Percentiles rank a stretch among this genome's conserved stretches.
These are phyloP conservation scores for Dasypolia templi DNA, from an alignment of 2,888 invertebrate species.

Conservation along the genomic window DNA sequence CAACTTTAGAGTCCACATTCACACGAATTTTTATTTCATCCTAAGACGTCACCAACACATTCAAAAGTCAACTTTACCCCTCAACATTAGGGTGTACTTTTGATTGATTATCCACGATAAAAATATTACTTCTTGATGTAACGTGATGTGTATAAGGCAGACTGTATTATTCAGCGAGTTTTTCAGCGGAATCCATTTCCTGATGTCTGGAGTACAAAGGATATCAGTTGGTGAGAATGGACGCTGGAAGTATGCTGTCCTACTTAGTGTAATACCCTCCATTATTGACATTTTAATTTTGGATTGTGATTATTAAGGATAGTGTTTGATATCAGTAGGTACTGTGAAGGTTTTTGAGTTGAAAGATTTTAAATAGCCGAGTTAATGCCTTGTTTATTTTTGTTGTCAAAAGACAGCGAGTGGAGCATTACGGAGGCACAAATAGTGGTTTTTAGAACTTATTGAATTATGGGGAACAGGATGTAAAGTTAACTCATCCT, in stretches of 20 bases:
- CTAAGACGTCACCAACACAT: not conserved
- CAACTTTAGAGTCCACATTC: not conserved
- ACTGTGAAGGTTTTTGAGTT: not conserved
- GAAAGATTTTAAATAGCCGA: not conserved
- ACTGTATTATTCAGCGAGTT: conserved; percentile 69
- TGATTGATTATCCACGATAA: conserved; percentile 5
- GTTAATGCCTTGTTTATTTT: not conserved
- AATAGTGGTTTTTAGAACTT: not conserved
- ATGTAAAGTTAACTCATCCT: too few species aligned
- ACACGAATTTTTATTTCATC: not conserved
- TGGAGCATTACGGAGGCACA: not conserved
- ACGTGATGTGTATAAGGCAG: conserved; percentile 67
- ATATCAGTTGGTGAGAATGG: conserved; percentile 39
- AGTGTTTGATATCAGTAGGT: not conserved
- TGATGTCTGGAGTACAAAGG: conserved; percentile 58
- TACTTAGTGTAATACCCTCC: conserved; percentile 9
- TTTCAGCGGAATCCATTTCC: conserved; percentile 74
- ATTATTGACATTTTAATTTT: conserved; percentile 17
- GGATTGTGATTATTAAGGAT: not conserved
- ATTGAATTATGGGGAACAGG: too few species aligned
- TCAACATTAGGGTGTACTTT: conserved; percentile 47
- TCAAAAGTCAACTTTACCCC: conserved; percentile 19
- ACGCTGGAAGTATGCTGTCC: conserved; percentile 26
- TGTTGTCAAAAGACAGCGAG: not conserved
- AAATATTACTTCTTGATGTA: conserved; percentile 62